Conservation (phyloP, 2,113 vertebrate genomes). For the Peromyscus leucopus region DNA sequence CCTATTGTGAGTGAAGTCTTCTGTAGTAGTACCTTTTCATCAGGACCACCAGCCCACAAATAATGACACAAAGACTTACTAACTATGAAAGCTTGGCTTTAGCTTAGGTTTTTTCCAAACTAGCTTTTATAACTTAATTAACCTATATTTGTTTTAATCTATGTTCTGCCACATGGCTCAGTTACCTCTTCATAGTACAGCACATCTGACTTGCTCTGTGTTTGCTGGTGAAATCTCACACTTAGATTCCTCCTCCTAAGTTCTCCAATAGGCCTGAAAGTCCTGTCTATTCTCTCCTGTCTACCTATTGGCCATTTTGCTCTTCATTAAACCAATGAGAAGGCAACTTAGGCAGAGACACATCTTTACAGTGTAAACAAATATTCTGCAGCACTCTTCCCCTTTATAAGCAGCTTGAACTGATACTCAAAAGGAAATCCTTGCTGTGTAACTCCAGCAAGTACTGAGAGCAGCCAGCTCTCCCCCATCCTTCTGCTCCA, state of each 20-base stretch:
- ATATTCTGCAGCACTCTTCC: not conserved
- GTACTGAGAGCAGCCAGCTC: not conserved
- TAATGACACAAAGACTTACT: not conserved
- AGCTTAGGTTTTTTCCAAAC: not conserved
- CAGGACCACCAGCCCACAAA: not conserved
- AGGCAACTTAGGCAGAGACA: not conserved
- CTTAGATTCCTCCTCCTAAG: not conserved
- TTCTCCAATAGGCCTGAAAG: not conserved
- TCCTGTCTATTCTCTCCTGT: not conserved
- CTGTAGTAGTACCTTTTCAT: not conserved
- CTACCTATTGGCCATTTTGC: not conserved
- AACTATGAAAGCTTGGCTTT: not conserved
- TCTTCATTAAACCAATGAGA: not conserved
- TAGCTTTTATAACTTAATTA: not conserved
- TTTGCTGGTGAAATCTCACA: not conserved
- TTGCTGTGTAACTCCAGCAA: not conserved
- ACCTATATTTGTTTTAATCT: not conserved
- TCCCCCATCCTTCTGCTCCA: not conserved
- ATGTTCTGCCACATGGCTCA: not conserved
- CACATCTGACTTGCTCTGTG: not conserved
- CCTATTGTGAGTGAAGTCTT: not conserved
- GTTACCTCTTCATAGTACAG: not conserved
- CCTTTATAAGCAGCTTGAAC: constrained; percentile 26
- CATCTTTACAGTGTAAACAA: not conserved
- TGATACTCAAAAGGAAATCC: constrained; percentile 44